Evolutionary conservation across 2,113 vertebrate species (phyloP).

Genomic region (Pardalotus punctatus): DNA sequence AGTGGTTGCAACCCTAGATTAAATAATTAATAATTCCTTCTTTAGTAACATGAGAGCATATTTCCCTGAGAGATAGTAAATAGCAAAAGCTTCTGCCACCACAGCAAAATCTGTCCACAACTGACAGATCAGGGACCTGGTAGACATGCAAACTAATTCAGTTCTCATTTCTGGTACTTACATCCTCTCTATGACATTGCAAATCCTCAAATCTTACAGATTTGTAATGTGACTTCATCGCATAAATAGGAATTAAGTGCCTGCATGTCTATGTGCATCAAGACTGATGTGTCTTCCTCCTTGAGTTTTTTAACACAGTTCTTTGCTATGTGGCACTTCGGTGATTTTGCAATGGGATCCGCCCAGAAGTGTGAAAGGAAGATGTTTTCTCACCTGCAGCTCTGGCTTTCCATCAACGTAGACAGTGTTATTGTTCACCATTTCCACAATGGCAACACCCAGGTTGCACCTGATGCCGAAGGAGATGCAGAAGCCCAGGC

Average conservation of each 20-base stretch:
- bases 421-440: slow-evolving; percentile 96
- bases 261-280: too few species aligned
- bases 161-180: neutral
- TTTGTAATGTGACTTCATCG: neutral
- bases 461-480: slow-evolving; percentile 97
- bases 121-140: neutral
- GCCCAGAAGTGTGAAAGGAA: neutral
- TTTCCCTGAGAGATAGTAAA: neutral
- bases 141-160: neutral
- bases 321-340: fast-evolving
- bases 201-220: neutral
- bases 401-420: slow-evolving; percentile 91
- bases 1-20: neutral
- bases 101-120: neutral
- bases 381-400: slow-evolving; percentile 77
- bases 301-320: neutral
- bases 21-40: neutral
- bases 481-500: slow-evolving; percentile 98
- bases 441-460: slow-evolving; percentile 96
- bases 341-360: neutral
- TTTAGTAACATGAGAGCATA: neutral
- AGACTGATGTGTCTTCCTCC: fast-evolving
- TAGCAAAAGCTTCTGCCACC: neutral
- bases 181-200: neutral
- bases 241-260: neutral